Percentiles rank a stretch among this genome's conserved stretches.
phyloP scores from a whole-genome alignment of 2,888 invertebrate genomes.

The Dromius quadrimaculatus region DNA sequence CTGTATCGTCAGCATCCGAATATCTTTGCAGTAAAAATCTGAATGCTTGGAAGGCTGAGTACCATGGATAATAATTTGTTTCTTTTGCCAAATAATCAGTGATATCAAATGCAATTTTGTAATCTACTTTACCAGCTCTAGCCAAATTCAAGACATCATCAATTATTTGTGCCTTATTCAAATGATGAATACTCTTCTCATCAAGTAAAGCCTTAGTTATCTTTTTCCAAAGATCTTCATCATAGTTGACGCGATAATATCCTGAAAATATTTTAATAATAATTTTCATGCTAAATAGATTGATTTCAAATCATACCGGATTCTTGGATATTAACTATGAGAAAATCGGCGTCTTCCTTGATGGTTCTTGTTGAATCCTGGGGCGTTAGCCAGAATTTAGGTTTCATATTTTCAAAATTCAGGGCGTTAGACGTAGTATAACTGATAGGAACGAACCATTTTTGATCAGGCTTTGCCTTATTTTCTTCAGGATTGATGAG shows the following conservation, averaged over 20 bases:
- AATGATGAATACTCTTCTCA: constrained; percentile 69
- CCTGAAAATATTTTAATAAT: constrained; percentile 65
- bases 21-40: constrained; percentile 62
- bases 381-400: constrained; percentile 61
- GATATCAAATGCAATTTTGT: constrained; percentile 74
- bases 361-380: constrained; percentile 10
- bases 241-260: constrained; percentile 78
- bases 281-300: neutral
- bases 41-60: constrained; percentile 71
- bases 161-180: constrained; percentile 82
- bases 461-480: neutral
- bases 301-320: constrained; percentile 68
- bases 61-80: constrained; percentile 84
- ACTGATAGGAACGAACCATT: constrained; percentile 70
- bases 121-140: constrained; percentile 73
- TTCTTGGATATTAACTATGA: constrained; percentile 76
- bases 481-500: constrained; percentile 31
- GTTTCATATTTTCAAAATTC: constrained; percentile 64
- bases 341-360: constrained; percentile 68
- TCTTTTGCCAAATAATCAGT: constrained; percentile 78
- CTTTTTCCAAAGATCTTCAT: constrained; percentile 70
- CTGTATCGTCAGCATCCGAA: constrained; percentile 59
- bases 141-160: constrained; percentile 85
- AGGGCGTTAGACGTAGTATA: constrained; percentile 66
- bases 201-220: constrained; percentile 67